A percentile compares a stretch with the other conserved stretches of the same genome.
These are phyloP conservation scores for Menidia menidia DNA, from an alignment of 2,797 vertebrate species.

Conservation along the genomic window DNA sequence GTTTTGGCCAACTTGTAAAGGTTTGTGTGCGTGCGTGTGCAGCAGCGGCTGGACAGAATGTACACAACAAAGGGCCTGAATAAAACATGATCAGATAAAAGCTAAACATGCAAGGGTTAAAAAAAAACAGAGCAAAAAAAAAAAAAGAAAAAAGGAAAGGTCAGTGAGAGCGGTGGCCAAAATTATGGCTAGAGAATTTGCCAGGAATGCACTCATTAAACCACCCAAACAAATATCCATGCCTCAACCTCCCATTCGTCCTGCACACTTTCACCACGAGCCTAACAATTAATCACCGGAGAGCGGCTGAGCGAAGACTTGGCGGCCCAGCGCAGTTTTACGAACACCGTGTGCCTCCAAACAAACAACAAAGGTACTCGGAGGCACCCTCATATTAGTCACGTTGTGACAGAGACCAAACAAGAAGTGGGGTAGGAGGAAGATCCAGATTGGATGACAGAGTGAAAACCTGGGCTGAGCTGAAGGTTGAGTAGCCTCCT, in stretches of 20 bases:
- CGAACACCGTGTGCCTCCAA: slow-evolving; percentile 42
- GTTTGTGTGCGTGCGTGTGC: slow-evolving; percentile 24
- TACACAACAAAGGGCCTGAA: slow-evolving; percentile 80
- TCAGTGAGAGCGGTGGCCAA: slow-evolving; percentile 78
- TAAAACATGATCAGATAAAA: slow-evolving; percentile 87
- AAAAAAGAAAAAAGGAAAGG: slow-evolving; percentile 81
- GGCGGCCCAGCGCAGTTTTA: slow-evolving; percentile 44
- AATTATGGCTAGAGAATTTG: slow-evolving; percentile 84
- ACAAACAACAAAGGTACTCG: slow-evolving; percentile 43
- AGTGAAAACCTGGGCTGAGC: slow-evolving; percentile 58
- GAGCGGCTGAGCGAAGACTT: slow-evolving; percentile 53
- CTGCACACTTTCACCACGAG: slow-evolving; percentile 68
- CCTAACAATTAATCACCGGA: slow-evolving; percentile 82
- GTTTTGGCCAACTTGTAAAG: slow-evolving; percentile 60
- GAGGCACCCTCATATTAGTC: slow-evolving; percentile 19
- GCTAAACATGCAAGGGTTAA: slow-evolving; percentile 75
- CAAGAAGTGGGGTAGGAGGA: slow-evolving; percentile 51
- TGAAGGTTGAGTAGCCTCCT: slow-evolving; percentile 67
- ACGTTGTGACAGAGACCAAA: slow-evolving; percentile 43
- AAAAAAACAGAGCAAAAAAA: slow-evolving; percentile 53
- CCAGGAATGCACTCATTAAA: slow-evolving; percentile 85
- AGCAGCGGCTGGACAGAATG: slow-evolving; percentile 65
- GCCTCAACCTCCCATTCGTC: slow-evolving; percentile 67
- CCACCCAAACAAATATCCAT: slow-evolving; percentile 78
- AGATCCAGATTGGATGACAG: slow-evolving; percentile 53